Evolutionary conservation across 2,113 vertebrate genomes (phyloP).

Genomic region (Baryphthengus martii): DNA sequence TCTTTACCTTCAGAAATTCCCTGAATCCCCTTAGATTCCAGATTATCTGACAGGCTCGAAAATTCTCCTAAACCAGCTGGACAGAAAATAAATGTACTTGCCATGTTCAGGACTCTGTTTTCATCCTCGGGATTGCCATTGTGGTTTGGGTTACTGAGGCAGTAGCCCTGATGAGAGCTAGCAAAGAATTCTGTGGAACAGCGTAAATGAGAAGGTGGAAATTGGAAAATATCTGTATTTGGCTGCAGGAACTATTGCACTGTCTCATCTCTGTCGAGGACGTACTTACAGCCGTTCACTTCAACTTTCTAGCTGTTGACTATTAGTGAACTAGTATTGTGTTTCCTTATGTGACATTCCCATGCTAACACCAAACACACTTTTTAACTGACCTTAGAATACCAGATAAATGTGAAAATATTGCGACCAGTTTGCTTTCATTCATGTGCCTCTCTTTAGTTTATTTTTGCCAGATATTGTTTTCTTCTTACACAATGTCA

Average conservation of each 20-base stretch:
- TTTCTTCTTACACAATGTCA: constrained; percentile 27
- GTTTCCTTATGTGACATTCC: not conserved
- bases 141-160: not conserved
- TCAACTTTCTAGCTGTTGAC: not conserved
- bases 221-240: not conserved
- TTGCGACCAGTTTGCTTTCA: not conserved
- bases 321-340: not conserved
- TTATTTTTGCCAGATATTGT: constrained; percentile 34
- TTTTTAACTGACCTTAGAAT: not conserved
- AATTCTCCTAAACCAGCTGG: not conserved
- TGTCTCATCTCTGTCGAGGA: not conserved
- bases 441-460: constrained; percentile 7
- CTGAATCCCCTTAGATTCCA: not conserved
- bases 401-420: not conserved
- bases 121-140: not conserved
- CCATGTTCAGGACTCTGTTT: not conserved
- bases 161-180: not conserved
- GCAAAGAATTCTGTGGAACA: not conserved
- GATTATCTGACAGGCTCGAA: not conserved
- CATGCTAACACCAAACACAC: not conserved
- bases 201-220: not conserved
- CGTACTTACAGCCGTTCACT: not conserved
- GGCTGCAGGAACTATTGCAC: not conserved
- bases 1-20: not conserved
- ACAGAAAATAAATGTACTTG: not conserved